Evolutionary conservation across 2,888 invertebrate genomes (phyloP), one percentile per base, ranked within the genome.

Genomic region (Caenorhabditis doughertyi): DNA sequence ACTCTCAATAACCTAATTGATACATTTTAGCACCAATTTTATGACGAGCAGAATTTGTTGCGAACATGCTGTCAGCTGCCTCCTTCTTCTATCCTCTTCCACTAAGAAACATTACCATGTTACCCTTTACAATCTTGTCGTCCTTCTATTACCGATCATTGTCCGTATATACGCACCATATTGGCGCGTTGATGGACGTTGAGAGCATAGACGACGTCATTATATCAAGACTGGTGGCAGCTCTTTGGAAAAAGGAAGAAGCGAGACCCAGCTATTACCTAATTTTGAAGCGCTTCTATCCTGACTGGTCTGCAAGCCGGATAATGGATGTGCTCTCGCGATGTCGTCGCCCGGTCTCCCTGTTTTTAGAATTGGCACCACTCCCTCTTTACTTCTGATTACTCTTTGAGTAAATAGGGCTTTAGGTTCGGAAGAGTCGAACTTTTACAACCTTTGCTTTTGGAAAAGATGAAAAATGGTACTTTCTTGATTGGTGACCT

Each of bases 1-100:
- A 29, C 49, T 55, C 51, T 32, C 71, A 71, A 71, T 71, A 76
- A 62, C 67, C 49, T 81, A 81, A 81, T 81, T 81, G 81, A 77
- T 72, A 65, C 81, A 77, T 81, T 76, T 81, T 76, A 81, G 81
- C 79, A 81, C 67, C 81, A 72, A 62, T 81, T 81, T 81, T 77
- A 81, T 81, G 81, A 72, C 39, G 42, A 42, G 29, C 55, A 62
- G 79, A 64, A 71, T 60, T 72, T 76, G 76, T 81, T 81, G 81
- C 73, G 55, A 80, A 80, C 73, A 67, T 80, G 80, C 47, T 81
- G 81, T 81, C 81, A 81, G 76, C 81, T 81, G 81, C 64, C 73
- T 55, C 16, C 8, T 27, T 23, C 18, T 18, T 18, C 44, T 42
- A 35, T 21, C 35, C 39, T 21, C n/a, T 21, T 25, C 35, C 21